A percentile compares a stretch with the other conserved stretches of the same genome.
These are phyloP conservation scores for Eilema caniola DNA, from an alignment of 2,888 invertebrate genomes.

Conservation along the genomic window DNA sequence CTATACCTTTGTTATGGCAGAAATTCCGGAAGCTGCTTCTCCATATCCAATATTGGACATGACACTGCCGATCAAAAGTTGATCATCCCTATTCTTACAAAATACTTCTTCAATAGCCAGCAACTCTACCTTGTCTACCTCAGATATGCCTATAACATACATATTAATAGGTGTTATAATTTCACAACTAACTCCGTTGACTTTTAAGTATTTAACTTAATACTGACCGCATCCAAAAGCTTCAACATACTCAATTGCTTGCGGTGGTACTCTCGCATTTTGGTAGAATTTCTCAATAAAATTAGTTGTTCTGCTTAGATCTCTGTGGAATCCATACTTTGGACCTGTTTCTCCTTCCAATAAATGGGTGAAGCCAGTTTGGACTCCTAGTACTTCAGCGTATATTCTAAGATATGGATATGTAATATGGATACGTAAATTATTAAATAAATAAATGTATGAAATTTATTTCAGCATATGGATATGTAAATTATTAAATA, in stretches of 20 bases:
- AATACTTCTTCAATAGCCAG: constrained; percentile 87
- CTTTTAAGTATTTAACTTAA: too few relatives aligned
- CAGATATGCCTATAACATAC: constrained; percentile 68
- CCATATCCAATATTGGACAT: constrained; percentile 72
- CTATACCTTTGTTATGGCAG: constrained; percentile 86
- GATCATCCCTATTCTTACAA: constrained; percentile 82
- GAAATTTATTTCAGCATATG: too few relatives aligned
- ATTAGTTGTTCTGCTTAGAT: constrained; percentile 42
- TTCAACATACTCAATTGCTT: constrained; percentile 88
- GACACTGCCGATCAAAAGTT: constrained; percentile 84
- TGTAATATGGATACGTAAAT: background rate
- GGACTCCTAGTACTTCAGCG: constrained; percentile 89
- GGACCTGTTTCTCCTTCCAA: constrained; percentile 56
- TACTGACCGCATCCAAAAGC: constrained; percentile 87
- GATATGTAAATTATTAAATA: too few relatives aligned
- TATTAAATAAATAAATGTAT: too few relatives aligned
- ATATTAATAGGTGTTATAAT: background rate
- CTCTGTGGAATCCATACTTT: constrained; percentile 53
- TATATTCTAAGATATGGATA: constrained; percentile 76
- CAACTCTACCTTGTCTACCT: constrained; percentile 88
- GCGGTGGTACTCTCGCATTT: constrained; percentile 86
- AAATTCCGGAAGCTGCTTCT: constrained; percentile 76
- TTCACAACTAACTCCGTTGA: too few relatives aligned
- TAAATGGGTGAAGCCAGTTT: constrained; percentile 86
- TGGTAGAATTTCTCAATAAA: constrained; percentile 77